Base-by-base conservation (phyloP, 2,797 vertebrate species). In the Etheostoma nigrum region DNA sequence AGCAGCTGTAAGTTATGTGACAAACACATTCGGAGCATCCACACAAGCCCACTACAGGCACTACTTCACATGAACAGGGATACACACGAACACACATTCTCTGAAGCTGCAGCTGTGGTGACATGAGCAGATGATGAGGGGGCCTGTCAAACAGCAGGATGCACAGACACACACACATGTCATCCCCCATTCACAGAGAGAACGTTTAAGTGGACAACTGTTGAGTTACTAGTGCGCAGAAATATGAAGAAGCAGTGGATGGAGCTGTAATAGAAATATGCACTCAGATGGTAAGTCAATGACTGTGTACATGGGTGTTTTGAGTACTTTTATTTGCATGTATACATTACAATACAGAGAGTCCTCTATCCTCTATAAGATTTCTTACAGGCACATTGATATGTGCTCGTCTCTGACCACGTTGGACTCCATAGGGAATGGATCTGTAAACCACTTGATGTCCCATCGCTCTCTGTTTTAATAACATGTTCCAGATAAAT, bases 51-150 rank as follows among this genome's bases (percentile, higher is more conserved):
- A 76, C 63, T 63, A 27, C 25, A 25, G 19, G 14, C 71, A 14
- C 49, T 40, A 52, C 62, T 80, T 51, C 44, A 61, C 62, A 62
- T 9, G 23, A 65, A 53, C 30, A 27, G 19, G 13, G 27, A 49
- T 14, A 15, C 49, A 51, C 60, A 64, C 64, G 74, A n/a, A 62
- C 73, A 72, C 54, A 57, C 62, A 60, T 63, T 60, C 70, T 71
- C 49, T n/a, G 45, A 58, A 76, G 79, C 40, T 81, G 86, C 92
- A 91, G 92, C 88, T 93, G 93, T 72, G 83, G 89, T 13, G 61
- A 78, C 78, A 67, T 61, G 83, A 90, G 81, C 71, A 82, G 86
- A 84, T 87, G 91, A 89, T 90, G 89, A 89, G 72, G 65, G 76
- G 79, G 65, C 68, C 76, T 87, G 89, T 91, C 89, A 88, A 88